These are phyloP conservation scores for Yponomeuta plumbellus DNA, from an alignment of 2,888 invertebrate genomes.

Conservation along the genomic window DNA sequence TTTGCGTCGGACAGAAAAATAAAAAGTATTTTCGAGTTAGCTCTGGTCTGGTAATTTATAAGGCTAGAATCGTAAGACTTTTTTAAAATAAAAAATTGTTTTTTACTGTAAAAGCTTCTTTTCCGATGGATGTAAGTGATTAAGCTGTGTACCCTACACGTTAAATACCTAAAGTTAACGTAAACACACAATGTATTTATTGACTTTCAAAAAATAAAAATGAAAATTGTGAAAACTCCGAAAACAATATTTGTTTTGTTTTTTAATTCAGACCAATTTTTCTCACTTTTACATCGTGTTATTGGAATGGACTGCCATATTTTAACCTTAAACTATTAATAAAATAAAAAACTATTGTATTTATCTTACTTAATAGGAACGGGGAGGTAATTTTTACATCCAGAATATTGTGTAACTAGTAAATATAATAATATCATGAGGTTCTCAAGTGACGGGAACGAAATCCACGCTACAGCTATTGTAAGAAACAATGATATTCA, in stretches of 20 bases:
- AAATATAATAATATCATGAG: not conserved
- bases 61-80: constrained; percentile 59
- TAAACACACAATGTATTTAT: not conserved
- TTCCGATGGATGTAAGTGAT: constrained; percentile 54
- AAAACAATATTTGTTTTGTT: constrained; percentile 30
- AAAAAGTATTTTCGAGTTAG: constrained; percentile 35
- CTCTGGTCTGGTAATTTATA: constrained; percentile 61
- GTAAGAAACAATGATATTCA: not conserved
- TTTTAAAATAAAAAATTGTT: constrained; percentile 61
- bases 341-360: constrained; percentile 23
- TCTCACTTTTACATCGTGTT: constrained; percentile 65
- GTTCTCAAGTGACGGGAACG: not conserved
- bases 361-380: constrained; percentile 21
- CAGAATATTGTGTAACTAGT: constrained; percentile 2
- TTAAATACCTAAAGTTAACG: constrained; percentile 45
- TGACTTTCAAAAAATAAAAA: constrained; percentile 30
- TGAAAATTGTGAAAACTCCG: constrained; percentile 48
- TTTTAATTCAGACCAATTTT: constrained; percentile 71
- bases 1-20: constrained; percentile 38
- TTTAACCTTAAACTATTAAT: constrained; percentile 52
- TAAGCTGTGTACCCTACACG: constrained; percentile 32
- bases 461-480: not conserved
- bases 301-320: constrained; percentile 70
- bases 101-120: constrained; percentile 69
- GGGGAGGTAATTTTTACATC: constrained; percentile 14